Base-by-base conservation (phyloP, 2,797 vertebrate species). In the Rhinatrema bivittatum region DNA sequence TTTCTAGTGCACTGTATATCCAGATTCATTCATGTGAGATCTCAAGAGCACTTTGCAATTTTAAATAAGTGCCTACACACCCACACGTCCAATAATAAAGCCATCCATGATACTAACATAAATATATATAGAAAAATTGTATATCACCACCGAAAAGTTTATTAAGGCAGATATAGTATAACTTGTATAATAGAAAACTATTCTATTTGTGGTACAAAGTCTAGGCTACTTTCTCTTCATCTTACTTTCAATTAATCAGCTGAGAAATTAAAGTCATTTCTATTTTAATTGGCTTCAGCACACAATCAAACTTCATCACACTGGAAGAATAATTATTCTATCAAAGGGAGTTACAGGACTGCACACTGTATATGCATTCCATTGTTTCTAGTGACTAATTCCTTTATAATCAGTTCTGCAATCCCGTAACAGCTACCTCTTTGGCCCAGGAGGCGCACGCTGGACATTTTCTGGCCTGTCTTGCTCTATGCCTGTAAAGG, bases 211-310 rank as follows among this genome's bases (percentile, higher is more conserved):
- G 35, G 46, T 50, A 27, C 9, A 43, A 37, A 42, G 17, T 9
- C 20, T 50, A 36, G 56, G 34, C n/a, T n/a, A n/a, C n/a, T n/a
- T n/a, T n/a, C n/a, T n/a, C n/a, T n/a, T n/a, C n/a, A n/a, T n/a
- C 5, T 7, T 37, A 26, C 22, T 12, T 4, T 3, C 19, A 18
- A 35, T 16, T 15, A 54, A 32, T 32, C 20, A 23, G 6, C 15
- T 25, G 10, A 29, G 36, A 9, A 49, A 24, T 31, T 38, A 25
- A 40, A n/a, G 6, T 20, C 9, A 24, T 7, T 41, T 54, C 46
- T 1, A 5, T 46, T 20, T 19, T 0, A 1, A 0, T 29, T 36
- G 29, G 5, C 33, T 52, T 44, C 0, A 0, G 21, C 18, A 19
- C 12, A 25, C 29, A 16, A 12, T 16, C 26, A 42, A 10, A 1